Evolutionary conservation across 2,113 vertebrate genomes (phyloP), one percentile per base, ranked within the genome.

Genomic region (Martes martes): DNA sequence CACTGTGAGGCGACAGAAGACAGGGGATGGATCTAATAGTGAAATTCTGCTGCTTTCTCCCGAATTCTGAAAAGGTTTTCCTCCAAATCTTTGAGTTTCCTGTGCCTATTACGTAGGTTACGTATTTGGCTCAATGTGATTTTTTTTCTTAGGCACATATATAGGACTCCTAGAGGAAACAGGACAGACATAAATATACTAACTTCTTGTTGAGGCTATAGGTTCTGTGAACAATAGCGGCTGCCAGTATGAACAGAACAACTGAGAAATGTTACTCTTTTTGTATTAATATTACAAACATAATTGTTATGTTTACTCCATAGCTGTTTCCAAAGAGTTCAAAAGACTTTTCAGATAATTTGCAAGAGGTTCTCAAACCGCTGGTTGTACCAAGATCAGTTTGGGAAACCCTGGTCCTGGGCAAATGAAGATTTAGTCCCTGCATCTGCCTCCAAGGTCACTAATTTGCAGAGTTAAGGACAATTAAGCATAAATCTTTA

Each of bases 151-250:
- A 76, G 84, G 69, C 24, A 82, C 74, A 63, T 50, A 50, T 59
- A 74, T 95, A 93, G 83, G 79, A 55, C 89, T 94, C 61, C n/a
- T 73, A n/a, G 69, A 97, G 96, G 97, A 97, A 98, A 94, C n/a
- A 85, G 63, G 76, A 80, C 96, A 97, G 97, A 97, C 97, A 96
- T 97, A 98, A 98, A 98, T 88, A 98, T 71, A 67, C 94, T 91
- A 63, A 80, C 94, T 36, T 95, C 92, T 97, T 97, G 89, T 98
- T 98, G 96, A 94, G 94, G 93, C 93, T 97, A 4, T 91, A 91
- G 61, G 39, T 94, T 45, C 65, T 92, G 16, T 47, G 57, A 98
- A 97, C 90, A 98, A 97, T 95, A 95, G 92, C 63, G 18, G 2
- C 45, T 85, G 76, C 73, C 65, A 11, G 24, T 57, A 89, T n/a